These are phyloP conservation scores for Itoplectis maculator DNA, from an alignment of 2,888 invertebrate genomes.

Conservation along the genomic window DNA sequence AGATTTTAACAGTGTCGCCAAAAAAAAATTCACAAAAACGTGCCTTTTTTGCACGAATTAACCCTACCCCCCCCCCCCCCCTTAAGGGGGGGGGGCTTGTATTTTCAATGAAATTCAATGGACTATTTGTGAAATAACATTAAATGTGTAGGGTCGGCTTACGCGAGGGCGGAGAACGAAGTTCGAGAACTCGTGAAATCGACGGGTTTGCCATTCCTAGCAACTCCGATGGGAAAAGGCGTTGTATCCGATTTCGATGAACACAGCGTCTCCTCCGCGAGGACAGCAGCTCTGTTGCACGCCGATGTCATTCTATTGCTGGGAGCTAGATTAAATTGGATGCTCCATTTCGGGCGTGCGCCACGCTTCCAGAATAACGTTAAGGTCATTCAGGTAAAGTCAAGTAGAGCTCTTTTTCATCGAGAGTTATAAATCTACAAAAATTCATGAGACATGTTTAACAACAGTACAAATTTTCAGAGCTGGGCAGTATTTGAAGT, in stretches of 20 bases:
- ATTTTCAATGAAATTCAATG: background rate
- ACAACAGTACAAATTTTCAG: too few species aligned
- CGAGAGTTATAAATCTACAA: too few species aligned
- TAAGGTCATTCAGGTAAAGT: conserved; percentile 93
- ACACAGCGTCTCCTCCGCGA: conserved; percentile 93
- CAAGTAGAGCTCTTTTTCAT: background rate
- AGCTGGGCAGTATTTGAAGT: too few species aligned
- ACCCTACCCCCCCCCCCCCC: too few species aligned
- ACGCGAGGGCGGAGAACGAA: conserved; percentile 91
- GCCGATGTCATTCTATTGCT: conserved; percentile 95
- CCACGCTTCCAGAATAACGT: conserved; percentile 94
- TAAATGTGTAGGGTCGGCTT: conserved; percentile 89
- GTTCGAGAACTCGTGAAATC: conserved; percentile 89
- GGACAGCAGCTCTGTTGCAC: conserved; percentile 93
- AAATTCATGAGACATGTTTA: too few species aligned
- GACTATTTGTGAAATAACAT: background rate
- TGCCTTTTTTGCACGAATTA: too few species aligned
- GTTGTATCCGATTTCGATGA: conserved; percentile 90
- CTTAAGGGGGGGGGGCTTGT: too few species aligned
- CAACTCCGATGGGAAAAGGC: conserved; percentile 98
- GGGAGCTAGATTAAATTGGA: conserved; percentile 98
- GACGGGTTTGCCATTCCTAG: conserved; percentile 94
- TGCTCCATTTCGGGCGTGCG: conserved; percentile 96
- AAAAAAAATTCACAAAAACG: too few species aligned
- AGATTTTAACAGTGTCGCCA: too few species aligned